Evolutionary conservation across 2,797 vertebrate species (phyloP), one percentile per base, ranked within the genome.

Genomic region (Spinus pinus): DNA sequence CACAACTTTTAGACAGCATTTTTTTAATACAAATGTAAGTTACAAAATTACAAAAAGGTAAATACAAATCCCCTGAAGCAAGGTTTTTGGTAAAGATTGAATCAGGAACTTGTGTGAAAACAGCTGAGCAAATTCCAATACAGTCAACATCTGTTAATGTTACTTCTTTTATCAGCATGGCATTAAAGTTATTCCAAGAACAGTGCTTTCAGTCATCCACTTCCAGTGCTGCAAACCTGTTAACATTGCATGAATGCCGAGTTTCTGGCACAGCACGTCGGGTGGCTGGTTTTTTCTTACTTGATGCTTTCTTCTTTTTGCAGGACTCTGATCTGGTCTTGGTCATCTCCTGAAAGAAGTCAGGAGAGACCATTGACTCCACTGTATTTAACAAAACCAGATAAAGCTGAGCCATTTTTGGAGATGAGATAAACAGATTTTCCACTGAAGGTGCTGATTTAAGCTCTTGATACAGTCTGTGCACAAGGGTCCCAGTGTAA

Each of bases 401-500:
- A 72, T 98, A 99, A 39, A 97, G 95, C 30, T 41, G 93, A 51
- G 87, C n/a, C n/a, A 96, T 90, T 16, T 78, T 35, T 21, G 95
- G 94, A 71, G 97, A 96, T 6, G 17, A 21, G 12, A 30, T 80
- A 56, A 98, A 97, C 16, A 98, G 56, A 20, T 39, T 61, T 65
- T 98, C 98, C 46, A 94, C 81, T 2, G 65, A 81, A 33, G 86
- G 37, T 11, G 90, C 83, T 1, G 94, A 78, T 53, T 92, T 97
- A 70, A 98, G 97, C 57, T 94, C 95, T 35, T 61, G 94, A 78
- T 96, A 96, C 7, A 98, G 86, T 21, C 96, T 88, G n/a, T 99
- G 98, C 42, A 98, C 95, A 80, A 98, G 66, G 37, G 94, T 97
- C 47, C 99, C 99, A 25, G 79, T 97, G 67, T 98, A 99, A 86